A percentile compares a stretch with the other conserved stretches of the same genome.
Evolutionary conservation across 2,797 vertebrate genomes (phyloP).

Genomic region (Dallia pectoralis): DNA sequence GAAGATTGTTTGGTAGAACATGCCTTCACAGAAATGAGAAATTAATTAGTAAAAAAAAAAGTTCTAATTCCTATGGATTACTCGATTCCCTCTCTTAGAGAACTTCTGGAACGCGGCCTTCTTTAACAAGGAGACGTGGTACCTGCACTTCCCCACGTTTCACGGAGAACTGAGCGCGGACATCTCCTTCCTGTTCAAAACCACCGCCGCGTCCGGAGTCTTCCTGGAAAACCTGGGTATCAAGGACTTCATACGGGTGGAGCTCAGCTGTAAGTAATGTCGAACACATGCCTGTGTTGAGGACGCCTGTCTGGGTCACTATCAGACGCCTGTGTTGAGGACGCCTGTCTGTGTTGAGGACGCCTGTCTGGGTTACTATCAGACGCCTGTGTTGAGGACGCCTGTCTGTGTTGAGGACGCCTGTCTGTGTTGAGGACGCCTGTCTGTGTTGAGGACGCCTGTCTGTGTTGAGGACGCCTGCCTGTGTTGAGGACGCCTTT

Average conservation of each 20-base stretch:
- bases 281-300: background rate
- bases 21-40: no score
- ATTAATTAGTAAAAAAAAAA: no score
- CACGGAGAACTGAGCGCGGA: conserved; percentile 91
- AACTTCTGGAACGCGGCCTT: conserved; percentile 92
- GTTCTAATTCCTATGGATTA: no score
- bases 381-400: background rate
- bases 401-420: background rate
- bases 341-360: background rate
- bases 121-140: conserved; percentile 88
- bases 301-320: background rate
- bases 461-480: background rate
- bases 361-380: background rate
- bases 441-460: background rate
- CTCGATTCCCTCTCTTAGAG: conserved; percentile 49
- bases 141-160: conserved; percentile 94
- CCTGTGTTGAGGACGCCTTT: background rate
- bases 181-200: conserved; percentile 94
- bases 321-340: background rate
- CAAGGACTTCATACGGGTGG: conserved; percentile 90
- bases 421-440: background rate
- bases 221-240: conserved; percentile 96
- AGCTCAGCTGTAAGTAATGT: conserved; percentile 33
- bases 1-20: no score
- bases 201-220: conserved; percentile 85